Conservation (phyloP, 2,888 invertebrate genomes). For the Drosophila peninsularis region DNA sequence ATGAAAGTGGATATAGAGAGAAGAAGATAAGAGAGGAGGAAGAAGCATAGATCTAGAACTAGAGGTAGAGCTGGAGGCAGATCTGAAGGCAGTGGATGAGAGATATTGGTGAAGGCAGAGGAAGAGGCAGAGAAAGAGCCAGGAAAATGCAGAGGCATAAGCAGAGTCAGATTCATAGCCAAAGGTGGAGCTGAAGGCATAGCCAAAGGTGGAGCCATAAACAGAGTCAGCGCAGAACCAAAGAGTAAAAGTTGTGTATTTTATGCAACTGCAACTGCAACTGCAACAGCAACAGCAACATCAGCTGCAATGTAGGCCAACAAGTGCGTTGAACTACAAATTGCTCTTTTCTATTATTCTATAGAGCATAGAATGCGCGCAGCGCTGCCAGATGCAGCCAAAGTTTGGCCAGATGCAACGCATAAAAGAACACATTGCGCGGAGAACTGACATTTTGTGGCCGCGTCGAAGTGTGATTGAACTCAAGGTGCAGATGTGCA, state of each 20-base stretch:
- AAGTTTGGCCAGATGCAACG: constrained; percentile 25
- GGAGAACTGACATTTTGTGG: constrained; percentile 54
- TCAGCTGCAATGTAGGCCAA: constrained; percentile 78
- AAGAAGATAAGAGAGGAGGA: not conserved
- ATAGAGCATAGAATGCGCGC: constrained; percentile 21
- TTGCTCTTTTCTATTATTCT: constrained; percentile 19
- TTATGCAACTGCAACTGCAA: constrained; percentile 12
- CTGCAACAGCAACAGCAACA: not conserved
- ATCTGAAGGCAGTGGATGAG: too few relatives aligned
- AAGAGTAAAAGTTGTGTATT: constrained; percentile 35
- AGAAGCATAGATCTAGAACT: not conserved
- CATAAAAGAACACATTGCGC: not conserved
- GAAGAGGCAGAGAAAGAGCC: not conserved
- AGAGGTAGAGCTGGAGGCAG: too few relatives aligned
- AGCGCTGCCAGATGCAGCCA: constrained; percentile 35
- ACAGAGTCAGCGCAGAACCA: too few relatives aligned
- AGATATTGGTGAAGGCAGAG: too few relatives aligned
- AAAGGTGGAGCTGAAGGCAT: not conserved
- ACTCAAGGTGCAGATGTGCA: constrained; percentile 47
- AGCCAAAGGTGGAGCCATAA: not conserved
- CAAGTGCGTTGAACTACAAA: constrained; percentile 81
- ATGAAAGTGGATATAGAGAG: not conserved
- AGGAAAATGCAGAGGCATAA: not conserved
- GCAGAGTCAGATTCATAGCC: not conserved
- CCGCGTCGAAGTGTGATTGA: constrained; percentile 73